Base-by-base conservation (phyloP, 2,797 vertebrate species). In the Hippoglossus hippoglossus region DNA sequence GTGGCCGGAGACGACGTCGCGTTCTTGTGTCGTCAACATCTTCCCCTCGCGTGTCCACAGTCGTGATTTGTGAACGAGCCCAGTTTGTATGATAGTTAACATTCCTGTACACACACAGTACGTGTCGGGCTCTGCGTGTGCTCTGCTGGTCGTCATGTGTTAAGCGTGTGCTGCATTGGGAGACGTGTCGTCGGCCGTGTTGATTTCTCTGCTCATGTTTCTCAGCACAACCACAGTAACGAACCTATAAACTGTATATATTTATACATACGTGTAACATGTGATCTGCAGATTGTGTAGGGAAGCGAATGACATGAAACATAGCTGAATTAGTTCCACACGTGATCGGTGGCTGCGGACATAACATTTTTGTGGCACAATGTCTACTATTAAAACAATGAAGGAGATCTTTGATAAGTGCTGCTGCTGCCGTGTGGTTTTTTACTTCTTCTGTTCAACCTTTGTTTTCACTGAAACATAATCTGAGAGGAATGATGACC, bases 331-430 rank as follows among this genome's bases (percentile, higher is more conserved):
- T 95, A 92, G 95, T 94, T 93, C 94, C 81, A 93, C 95, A 94
- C 95, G 95, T 96, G 96, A 96, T 95, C 94, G 95, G 95, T 96
- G 95, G 96, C 95, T 96, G 95, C 95, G 93, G 96, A 96, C 93
- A 94, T 94, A 95, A 95, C 96, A 95, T 96, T 96, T 92, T 96
- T 96, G 95, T 97, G 96, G 94, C 95, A 96, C 95, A 94, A 93
- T 94, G 95, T 97, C 96, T 94, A 96, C 95, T 94, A 93, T 93
- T 92, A 97, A 95, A 96, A 95, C 84, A 93, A 95, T 95, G 92
- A 96, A 97, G 96, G 95, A 98, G 96, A 97, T 95, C 95, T 98
- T 98, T 96, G 97, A 97, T 98, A 98, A 96, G 94, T 12, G 94
- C 93, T 96, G 94, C 94, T 96, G 51, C 62, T 74, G 47, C 3